Percentiles rank a stretch among this genome's conserved stretches.
phyloP scores from a whole-genome alignment of 2,113 vertebrate species.

The Coptodon bakossiorum region DNA sequence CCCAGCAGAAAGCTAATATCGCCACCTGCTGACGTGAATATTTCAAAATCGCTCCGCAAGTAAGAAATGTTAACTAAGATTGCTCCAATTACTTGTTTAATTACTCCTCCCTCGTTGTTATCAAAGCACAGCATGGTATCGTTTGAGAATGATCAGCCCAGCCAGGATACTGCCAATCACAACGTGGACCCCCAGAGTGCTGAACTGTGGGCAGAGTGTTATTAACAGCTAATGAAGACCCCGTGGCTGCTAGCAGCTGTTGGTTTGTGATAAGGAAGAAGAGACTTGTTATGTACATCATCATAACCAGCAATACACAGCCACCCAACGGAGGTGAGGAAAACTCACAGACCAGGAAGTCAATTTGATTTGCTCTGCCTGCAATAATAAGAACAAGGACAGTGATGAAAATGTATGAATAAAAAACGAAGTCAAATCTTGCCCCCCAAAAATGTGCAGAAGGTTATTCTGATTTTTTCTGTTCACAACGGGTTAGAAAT shows the following conservation, averaged over 20 bases:
- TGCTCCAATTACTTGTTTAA: constrained; percentile 14
- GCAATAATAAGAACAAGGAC: background rate
- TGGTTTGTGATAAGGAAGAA: background rate
- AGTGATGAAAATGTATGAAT: background rate
- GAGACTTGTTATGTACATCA: background rate
- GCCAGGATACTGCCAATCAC: constrained; percentile 43
- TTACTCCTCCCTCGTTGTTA: constrained; percentile 21
- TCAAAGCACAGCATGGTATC: constrained; percentile 7
- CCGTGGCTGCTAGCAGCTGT: background rate
- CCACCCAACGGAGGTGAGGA: background rate
- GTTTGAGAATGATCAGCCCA: constrained; percentile 6
- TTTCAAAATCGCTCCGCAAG: background rate
- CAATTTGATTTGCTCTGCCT: background rate
- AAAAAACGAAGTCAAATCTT: background rate
- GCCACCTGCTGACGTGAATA: constrained; percentile 31
- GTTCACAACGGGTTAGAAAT: background rate
- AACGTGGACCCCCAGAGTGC: background rate
- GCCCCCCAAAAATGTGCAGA: background rate
- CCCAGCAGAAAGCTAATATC: background rate
- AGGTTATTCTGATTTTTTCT: background rate
- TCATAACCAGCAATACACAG: background rate
- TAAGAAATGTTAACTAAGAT: background rate
- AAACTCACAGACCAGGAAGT: background rate
- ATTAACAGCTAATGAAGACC: constrained; percentile 16
- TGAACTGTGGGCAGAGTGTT: background rate